Evolutionary conservation across 2,888 invertebrate species (phyloP).

Genomic region (Drosophila nigricruria): DNA sequence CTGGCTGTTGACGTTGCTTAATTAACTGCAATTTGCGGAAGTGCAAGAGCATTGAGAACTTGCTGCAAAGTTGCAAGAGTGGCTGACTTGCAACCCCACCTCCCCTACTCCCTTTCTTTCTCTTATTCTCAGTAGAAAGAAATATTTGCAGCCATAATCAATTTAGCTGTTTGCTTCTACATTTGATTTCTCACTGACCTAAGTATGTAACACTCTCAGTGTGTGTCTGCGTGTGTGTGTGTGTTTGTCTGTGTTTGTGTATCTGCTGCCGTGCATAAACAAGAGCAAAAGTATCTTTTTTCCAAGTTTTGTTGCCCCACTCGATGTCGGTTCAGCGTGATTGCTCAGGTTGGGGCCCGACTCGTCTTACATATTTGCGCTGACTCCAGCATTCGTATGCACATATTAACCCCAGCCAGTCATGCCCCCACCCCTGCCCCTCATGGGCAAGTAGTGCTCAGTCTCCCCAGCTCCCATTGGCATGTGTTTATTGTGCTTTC

Average conservation of each 20-base stretch:
- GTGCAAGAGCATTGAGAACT: conserved; percentile 28
- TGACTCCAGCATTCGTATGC: conserved; percentile 40
- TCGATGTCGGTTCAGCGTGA: conserved; percentile 68
- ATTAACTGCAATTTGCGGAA: conserved; percentile 72
- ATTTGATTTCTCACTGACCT: conserved; percentile 69
- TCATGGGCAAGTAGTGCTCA: conserved; percentile 7
- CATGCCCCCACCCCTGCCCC: not conserved
- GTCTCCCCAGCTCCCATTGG: conserved; percentile 12
- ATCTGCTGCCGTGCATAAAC: conserved; percentile 71
- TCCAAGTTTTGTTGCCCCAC: conserved; percentile 24
- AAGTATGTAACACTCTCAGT: conserved; percentile 30
- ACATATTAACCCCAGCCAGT: conserved; percentile 4
- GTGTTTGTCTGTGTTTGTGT: conserved; percentile 42
- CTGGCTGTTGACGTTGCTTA: conserved; percentile 45
- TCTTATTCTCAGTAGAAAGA: not conserved
- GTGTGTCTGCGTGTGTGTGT: conserved; percentile 10
- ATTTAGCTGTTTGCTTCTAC: conserved; percentile 69
- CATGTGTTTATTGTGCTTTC: conserved; percentile 64
- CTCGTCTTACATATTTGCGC: conserved; percentile 53
- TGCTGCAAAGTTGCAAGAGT: conserved; percentile 39
- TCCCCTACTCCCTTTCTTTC: not conserved
- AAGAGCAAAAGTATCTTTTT: conserved; percentile 65
- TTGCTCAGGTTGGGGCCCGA: conserved; percentile 68
- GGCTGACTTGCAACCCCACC: not conserved
- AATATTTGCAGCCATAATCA: conserved; percentile 61